Evolutionary conservation across 2,797 vertebrate species (phyloP).

Genomic region (Spheniscus humboldti): DNA sequence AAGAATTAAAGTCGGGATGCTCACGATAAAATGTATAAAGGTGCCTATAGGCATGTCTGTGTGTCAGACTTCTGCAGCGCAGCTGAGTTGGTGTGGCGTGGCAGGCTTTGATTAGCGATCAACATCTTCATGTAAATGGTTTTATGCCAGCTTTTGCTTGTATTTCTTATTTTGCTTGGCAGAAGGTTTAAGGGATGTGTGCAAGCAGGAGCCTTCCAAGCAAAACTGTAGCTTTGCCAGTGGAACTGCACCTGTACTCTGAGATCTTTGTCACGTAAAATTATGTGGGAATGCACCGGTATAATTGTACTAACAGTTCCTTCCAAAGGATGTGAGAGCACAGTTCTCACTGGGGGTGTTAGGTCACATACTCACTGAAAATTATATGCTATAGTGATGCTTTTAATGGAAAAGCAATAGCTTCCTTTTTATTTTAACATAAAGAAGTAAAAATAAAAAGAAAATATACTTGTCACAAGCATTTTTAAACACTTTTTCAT

Average conservation of each 20-base stretch:
- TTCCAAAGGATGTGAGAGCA: neutral
- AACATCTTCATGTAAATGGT: neutral
- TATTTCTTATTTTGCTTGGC: neutral
- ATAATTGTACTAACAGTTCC: neutral
- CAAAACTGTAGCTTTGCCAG: neutral
- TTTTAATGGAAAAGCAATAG: neutral
- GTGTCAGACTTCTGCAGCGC: neutral
- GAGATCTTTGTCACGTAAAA: neutral
- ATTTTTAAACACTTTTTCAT: neutral
- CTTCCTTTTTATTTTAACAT: neutral
- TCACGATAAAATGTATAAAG: neutral
- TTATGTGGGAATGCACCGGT: neutral
- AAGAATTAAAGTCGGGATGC: neutral
- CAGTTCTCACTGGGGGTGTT: neutral
- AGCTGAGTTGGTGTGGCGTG: neutral
- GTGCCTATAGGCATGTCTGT: neutral
- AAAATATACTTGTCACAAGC: neutral
- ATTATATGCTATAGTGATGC: neutral
- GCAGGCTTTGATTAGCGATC: neutral
- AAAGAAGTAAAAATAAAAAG: neutral
- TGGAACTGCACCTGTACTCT: neutral
- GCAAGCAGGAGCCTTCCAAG: neutral
- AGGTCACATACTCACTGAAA: neutral
- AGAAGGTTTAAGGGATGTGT: neutral
- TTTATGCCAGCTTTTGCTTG: neutral